Base-by-base conservation (phyloP, 2,113 vertebrate species). In the Papio anubis region DNA sequence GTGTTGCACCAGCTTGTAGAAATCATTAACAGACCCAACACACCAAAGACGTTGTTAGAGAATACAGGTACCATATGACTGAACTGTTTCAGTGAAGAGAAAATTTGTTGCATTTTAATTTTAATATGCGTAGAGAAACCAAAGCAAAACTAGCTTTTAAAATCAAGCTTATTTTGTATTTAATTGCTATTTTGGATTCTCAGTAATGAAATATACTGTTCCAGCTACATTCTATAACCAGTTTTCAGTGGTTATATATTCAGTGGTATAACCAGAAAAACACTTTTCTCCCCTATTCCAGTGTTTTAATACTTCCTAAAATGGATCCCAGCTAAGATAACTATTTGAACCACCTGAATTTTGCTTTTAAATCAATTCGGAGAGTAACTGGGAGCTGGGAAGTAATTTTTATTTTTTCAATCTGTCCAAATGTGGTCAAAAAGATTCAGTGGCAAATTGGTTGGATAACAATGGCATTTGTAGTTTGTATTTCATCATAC, bases 21-120 rank as follows among this genome's bases (percentile, higher is more conserved):
- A 99, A 99, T 99, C 98, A 99, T 99, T 98, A 99, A 99, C 99
- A 99, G 99, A 99, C 99, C 99, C 98, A 99, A 99, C 98, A 99
- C 99, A 98, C 99, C 99, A 99, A 99, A 99, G 99, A 99, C 99
- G 30, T 99, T 99, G 96, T 99, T 99, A 99, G 99, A 99, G 99
- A 99, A 99, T 98, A 99, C 99, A 99, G 99, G 99, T 99, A 99
- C 99, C 99, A 99, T 97, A 98, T 98, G 99, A 99, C 98, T 99
- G 99, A 98, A 95, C 91, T 97, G 92, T 98, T 97, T 40, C 14
- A 83, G 97, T 98, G 98, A 98, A 98, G 91, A 43, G 61, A 97
- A 93, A 90, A 93, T 57, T 50, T 86, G 40, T 93, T 97, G 76
- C 93, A 52, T 93, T 96, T 76, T 75, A 57, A 88, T 78, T 93